These are phyloP conservation scores for Drosophila pegasa DNA, from an alignment of 2,888 invertebrate genomes.

Conservation along the genomic window DNA sequence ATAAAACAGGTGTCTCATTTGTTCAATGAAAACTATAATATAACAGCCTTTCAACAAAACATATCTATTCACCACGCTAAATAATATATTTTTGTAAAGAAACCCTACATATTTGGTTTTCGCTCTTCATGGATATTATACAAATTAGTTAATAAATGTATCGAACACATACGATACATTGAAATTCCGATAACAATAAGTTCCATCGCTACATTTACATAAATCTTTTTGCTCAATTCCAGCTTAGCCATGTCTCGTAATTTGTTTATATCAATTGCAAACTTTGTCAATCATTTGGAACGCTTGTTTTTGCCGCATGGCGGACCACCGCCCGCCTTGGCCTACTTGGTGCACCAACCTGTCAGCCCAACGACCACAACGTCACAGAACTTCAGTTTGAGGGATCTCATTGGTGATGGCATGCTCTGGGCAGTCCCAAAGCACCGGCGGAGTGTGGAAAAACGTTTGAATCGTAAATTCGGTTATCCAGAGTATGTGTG, in stretches of 20 bases:
- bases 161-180: background rate
- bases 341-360: conserved; percentile 51
- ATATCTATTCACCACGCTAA: background rate
- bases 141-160: background rate
- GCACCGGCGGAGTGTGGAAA: conserved; percentile 90
- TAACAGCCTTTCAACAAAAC: too few species aligned
- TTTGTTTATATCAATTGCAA: conserved; percentile 80
- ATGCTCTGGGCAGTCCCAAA: conserved; percentile 87
- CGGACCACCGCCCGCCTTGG: conserved; percentile 83
- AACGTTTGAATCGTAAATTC: conserved; percentile 89
- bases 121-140: too few species aligned
- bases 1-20: background rate
- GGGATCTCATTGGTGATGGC: conserved; percentile 89
- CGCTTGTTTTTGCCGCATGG: conserved; percentile 71
- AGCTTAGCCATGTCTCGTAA: conserved; percentile 74
- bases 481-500: conserved; percentile 88
- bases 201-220: conserved; percentile 27
- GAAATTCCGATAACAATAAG: background rate
- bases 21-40: background rate
- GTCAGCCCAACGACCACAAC: conserved; percentile 16
- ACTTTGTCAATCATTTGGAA: conserved; percentile 85
- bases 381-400: conserved; percentile 85
- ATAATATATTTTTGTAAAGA: background rate
- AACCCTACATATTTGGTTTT: background rate
- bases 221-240: conserved; percentile 7